Percentiles rank a stretch among this genome's conserved stretches.
Evolutionary conservation across 2,113 vertebrate genomes (phyloP).

Genomic region (Parotia lawesii): DNA sequence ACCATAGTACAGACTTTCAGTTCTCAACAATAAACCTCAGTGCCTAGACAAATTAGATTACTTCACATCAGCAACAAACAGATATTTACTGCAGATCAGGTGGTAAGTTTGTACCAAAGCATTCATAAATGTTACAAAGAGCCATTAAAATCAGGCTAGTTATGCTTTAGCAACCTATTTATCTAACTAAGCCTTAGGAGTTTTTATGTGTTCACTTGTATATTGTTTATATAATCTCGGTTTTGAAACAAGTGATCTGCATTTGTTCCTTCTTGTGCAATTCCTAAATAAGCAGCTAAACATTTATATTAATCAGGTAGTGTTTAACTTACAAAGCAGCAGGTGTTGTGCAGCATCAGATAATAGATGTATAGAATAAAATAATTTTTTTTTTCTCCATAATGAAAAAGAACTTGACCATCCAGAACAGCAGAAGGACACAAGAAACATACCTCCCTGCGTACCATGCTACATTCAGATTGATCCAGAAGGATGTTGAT

Average conservation of each 20-base stretch:
- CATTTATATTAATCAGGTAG: not conserved
- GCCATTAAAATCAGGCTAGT: not conserved
- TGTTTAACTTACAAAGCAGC: not conserved
- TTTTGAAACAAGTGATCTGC: not conserved
- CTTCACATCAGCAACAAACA: not conserved
- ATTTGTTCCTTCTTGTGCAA: not conserved
- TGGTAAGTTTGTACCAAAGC: not conserved
- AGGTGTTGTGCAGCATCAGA: not conserved
- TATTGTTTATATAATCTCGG: not conserved
- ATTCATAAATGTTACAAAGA: not conserved
- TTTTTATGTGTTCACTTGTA: not conserved
- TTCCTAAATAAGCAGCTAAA: not conserved
- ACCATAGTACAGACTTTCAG: not conserved
- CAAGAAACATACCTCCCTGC: slow-evolving; percentile 83
- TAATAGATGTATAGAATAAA: not conserved
- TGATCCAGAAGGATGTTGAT: slow-evolving; percentile 93
- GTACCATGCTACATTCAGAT: slow-evolving; percentile 91
- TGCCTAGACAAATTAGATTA: not conserved
- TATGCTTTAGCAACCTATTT: not conserved
- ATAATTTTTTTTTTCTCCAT: not conserved
- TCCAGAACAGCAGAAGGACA: not conserved
- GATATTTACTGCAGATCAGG: not conserved
- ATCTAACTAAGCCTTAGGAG: not conserved
- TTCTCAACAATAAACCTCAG: not conserved
- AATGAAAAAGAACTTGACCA: not conserved